Evolutionary conservation across 2,888 invertebrate species (phyloP).

Genomic region (Rutpela maculata): DNA sequence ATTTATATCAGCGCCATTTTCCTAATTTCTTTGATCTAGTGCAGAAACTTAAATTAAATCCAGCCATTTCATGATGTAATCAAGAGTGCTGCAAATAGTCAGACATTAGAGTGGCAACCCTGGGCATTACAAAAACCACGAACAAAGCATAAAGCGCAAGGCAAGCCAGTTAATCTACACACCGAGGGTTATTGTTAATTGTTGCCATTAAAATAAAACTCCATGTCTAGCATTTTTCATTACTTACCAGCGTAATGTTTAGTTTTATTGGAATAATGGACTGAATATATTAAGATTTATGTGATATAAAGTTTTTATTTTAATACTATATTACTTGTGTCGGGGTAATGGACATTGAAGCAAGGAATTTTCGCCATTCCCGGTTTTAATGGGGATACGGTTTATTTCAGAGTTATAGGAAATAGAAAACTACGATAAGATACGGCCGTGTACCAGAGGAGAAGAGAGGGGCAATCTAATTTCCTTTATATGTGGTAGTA

Average conservation of each 20-base stretch:
- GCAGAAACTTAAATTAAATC: conserved; percentile 5
- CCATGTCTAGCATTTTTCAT: conserved; percentile 23
- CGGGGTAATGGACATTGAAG: too few relatives aligned
- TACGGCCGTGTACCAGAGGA: too few relatives aligned
- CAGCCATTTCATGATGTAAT: background rate
- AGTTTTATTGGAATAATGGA: background rate
- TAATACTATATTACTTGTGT: background rate
- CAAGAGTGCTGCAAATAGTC: background rate
- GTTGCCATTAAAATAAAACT: conserved; percentile 45
- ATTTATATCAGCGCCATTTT: background rate
- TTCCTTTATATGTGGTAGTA: too few relatives aligned
- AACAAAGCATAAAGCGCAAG: conserved; percentile 55
- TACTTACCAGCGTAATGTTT: conserved; percentile 30
- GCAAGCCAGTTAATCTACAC: conserved; percentile 51
- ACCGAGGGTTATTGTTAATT: conserved; percentile 47
- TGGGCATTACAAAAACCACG: conserved; percentile 47
- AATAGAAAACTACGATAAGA: too few relatives aligned
- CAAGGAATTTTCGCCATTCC: background rate
- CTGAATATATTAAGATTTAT: background rate
- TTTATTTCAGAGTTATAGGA: too few relatives aligned
- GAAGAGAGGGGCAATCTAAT: too few relatives aligned
- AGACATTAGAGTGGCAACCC: conserved; percentile 40
- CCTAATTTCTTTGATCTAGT: background rate
- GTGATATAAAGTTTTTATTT: conserved; percentile 2
- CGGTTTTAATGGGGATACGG: background rate